phyloP scores from a whole-genome alignment of 1,140 invertebrate genomes.

The Chymomyza costata region DNA sequence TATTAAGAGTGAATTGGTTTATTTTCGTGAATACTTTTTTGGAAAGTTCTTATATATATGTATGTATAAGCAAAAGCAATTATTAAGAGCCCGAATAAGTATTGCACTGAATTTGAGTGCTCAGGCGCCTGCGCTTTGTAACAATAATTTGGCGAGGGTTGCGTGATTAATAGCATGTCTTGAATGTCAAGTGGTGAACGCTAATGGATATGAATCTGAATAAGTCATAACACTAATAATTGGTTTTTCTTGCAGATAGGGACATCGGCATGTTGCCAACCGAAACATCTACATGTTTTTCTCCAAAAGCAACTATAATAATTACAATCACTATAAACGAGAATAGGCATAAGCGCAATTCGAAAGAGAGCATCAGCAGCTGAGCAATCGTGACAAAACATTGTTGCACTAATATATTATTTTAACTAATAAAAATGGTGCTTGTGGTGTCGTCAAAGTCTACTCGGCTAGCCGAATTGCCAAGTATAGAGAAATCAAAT shows the following conservation, averaged over 20 bases:
- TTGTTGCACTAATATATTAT: too few species aligned
- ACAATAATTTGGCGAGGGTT: neutral
- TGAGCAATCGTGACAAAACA: neutral
- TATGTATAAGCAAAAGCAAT: neutral
- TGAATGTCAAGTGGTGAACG: slow-evolving; percentile 6
- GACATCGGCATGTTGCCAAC: slow-evolving; percentile 26
- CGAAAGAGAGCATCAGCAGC: neutral
- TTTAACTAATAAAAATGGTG: too few species aligned
- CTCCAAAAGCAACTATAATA: slow-evolving; percentile 6
- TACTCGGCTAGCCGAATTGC: too few species aligned
- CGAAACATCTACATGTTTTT: slow-evolving; percentile 7
- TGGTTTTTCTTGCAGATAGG: slow-evolving; percentile 13
- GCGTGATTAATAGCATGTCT: slow-evolving; percentile 2
- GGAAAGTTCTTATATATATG: too few species aligned
- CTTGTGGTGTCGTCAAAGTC: too few species aligned
- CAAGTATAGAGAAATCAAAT: too few species aligned
- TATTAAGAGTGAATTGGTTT: too few species aligned
- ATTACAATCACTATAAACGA: slow-evolving; percentile 8
- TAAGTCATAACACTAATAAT: neutral
- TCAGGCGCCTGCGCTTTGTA: too few species aligned
- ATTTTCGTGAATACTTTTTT: too few species aligned
- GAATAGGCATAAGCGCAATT: slow-evolving; percentile 1
- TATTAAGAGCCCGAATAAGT: neutral
- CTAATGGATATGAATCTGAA: neutral
- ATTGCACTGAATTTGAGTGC: too few species aligned